These are phyloP conservation scores for Agrilus cyanescens DNA, from an alignment of 2,888 invertebrate genomes.

Conservation along the genomic window DNA sequence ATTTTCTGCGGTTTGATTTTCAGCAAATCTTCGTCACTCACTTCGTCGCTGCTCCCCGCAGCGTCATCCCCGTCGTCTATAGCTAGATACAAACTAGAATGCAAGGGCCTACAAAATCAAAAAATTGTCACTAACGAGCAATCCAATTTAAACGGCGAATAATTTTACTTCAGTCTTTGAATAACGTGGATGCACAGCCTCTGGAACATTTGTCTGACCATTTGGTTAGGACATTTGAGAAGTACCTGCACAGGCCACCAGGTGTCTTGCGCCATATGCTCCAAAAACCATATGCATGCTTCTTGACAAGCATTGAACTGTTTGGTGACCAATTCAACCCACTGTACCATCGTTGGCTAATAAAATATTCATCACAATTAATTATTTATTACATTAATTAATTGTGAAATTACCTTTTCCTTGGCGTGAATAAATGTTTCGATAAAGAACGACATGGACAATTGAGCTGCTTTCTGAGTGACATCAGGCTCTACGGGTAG, in stretches of 20 bases:
- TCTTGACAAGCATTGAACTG: slow-evolving; percentile 86
- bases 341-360: slow-evolving; percentile 89
- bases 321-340: slow-evolving; percentile 90
- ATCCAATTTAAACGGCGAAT: background rate
- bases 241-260: slow-evolving; percentile 92
- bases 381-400: background rate
- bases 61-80: slow-evolving; percentile 37
- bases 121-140: slow-evolving; percentile 3
- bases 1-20: slow-evolving; percentile 44
- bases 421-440: slow-evolving; percentile 96
- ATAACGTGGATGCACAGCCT: slow-evolving; percentile 90
- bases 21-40: slow-evolving; percentile 38
- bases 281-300: slow-evolving; percentile 84
- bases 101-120: slow-evolving; percentile 37
- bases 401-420: slow-evolving; percentile 58
- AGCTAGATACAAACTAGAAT: slow-evolving; percentile 49
- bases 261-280: slow-evolving; percentile 85
- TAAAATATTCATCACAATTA: slow-evolving; percentile 11
- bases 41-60: slow-evolving; percentile 38
- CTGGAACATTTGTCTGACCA: slow-evolving; percentile 95
- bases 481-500: slow-evolving; percentile 67
- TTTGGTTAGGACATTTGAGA: slow-evolving; percentile 92
- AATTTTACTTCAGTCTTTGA: slow-evolving; percentile 63
- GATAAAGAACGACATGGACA: slow-evolving; percentile 88
- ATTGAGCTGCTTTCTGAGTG: slow-evolving; percentile 72